Conservation (phyloP, 2,113 vertebrate genomes). For the Calypte anna region DNA sequence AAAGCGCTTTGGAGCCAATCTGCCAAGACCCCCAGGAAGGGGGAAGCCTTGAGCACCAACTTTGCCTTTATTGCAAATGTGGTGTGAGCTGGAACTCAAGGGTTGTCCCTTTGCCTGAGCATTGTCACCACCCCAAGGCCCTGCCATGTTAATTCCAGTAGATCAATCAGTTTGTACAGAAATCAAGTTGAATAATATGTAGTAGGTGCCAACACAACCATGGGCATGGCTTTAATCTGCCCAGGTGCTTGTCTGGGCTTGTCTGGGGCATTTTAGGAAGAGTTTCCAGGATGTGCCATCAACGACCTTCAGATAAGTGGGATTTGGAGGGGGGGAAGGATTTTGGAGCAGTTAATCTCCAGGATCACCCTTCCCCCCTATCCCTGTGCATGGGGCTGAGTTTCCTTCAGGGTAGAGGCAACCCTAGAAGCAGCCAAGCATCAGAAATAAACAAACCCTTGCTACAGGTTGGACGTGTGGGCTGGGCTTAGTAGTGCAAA, state of each 20-base stretch:
- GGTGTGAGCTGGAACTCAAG: neutral
- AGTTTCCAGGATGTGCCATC: neutral
- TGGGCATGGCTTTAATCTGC: neutral
- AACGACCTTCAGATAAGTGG: neutral
- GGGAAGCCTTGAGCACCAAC: neutral
- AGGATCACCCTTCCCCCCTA: neutral
- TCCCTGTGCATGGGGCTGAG: neutral
- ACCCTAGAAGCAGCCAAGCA: neutral
- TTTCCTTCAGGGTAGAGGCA: neutral
- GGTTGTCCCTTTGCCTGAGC: neutral
- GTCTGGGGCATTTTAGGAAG: neutral
- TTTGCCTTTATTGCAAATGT: neutral
- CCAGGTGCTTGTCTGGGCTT: accelerated
- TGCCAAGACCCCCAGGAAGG: neutral
- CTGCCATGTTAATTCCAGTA: accelerated
- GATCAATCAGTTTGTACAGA: accelerated
- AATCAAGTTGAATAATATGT: neutral
- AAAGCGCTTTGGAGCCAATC: neutral
- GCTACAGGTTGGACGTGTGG: accelerated
- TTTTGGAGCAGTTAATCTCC: neutral
- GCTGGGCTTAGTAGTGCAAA: neutral
- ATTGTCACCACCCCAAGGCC: neutral
- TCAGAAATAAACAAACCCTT: neutral
- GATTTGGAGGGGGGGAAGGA: too few species aligned
- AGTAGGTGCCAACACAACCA: neutral